Percentiles rank a stretch among this genome's conserved stretches.
Evolutionary conservation across 1,140 invertebrate genomes (phyloP).

Genomic region (Zaprionus nigranus): DNA sequence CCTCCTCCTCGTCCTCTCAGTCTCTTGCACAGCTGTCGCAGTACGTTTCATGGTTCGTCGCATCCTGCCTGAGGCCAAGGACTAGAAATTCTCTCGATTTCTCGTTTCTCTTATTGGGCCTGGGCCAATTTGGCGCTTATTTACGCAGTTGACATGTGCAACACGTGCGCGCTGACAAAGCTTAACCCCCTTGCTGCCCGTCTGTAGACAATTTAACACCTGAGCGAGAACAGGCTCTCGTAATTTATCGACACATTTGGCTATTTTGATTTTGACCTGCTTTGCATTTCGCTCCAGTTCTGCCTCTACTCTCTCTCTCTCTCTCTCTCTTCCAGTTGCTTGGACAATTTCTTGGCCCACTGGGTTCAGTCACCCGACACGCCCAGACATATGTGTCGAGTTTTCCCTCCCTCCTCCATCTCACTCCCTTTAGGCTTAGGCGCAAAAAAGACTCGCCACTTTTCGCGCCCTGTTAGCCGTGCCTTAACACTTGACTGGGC

Average conservation of each 20-base stretch:
- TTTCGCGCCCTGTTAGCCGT: constrained; percentile 44
- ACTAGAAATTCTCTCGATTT: constrained; percentile 3
- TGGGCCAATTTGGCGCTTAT: constrained; percentile 70
- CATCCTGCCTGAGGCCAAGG: constrained; percentile 15
- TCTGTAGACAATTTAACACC: constrained; percentile 73
- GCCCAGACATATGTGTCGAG: constrained; percentile 25
- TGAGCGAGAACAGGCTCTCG: constrained; percentile 44
- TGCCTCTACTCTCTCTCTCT: neutral
- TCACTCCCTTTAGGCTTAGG: constrained; percentile 30
- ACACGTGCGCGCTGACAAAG: constrained; percentile 75
- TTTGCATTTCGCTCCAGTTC: constrained; percentile 17
- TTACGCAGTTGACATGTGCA: constrained; percentile 74
- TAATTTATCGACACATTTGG: constrained; percentile 78
- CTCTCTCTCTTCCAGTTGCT: neutral
- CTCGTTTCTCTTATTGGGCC: constrained; percentile 14
- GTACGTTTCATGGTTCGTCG: constrained; percentile 57
- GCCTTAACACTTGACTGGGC: constrained; percentile 70
- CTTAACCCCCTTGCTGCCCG: constrained; percentile 56
- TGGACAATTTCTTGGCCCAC: constrained; percentile 64
- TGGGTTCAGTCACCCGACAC: constrained; percentile 52
- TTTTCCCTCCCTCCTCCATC: constrained; percentile 5
- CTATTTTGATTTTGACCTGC: constrained; percentile 60
- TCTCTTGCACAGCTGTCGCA: constrained; percentile 34
- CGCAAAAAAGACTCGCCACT: constrained; percentile 17
- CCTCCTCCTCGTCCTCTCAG: neutral